Percentiles rank a stretch among this genome's conserved stretches.
Conservation (phyloP, 2,797 vertebrate species). For the Hoplostethus mediterraneus region DNA sequence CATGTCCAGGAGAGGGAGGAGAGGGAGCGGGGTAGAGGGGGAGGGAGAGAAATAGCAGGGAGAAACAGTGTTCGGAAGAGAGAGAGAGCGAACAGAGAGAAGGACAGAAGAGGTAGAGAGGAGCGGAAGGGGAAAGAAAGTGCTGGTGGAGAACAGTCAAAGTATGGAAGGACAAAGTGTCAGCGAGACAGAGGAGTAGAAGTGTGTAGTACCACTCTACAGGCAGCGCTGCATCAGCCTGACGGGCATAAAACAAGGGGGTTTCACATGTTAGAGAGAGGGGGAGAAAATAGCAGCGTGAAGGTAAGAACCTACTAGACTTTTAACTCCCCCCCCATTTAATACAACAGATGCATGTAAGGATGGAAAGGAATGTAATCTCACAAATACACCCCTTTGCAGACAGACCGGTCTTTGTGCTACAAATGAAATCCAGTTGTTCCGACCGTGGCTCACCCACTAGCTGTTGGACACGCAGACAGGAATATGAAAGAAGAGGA, state of each 20-base stretch:
- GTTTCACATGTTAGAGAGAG: slow-evolving; percentile 74
- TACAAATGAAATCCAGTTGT: slow-evolving; percentile 77
- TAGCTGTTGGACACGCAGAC: slow-evolving; percentile 64
- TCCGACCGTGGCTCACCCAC: slow-evolving; percentile 48
- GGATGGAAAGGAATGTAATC: slow-evolving; percentile 77
- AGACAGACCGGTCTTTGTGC: slow-evolving; percentile 71
- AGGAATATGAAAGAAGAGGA: slow-evolving; percentile 33
- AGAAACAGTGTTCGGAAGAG: slow-evolving; percentile 70
- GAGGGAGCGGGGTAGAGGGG: slow-evolving; percentile 67
- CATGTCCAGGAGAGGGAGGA: slow-evolving; percentile 93
- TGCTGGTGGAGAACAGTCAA: slow-evolving; percentile 55
- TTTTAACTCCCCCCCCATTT: slow-evolving; percentile 59
- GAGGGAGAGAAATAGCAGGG: slow-evolving; percentile 70
- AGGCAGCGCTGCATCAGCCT: slow-evolving; percentile 82
- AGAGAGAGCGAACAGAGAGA: slow-evolving; percentile 64
- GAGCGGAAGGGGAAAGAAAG: slow-evolving; percentile 61
- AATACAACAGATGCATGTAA: slow-evolving; percentile 68
- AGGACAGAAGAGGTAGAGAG: slow-evolving; percentile 63
- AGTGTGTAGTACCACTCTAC: slow-evolving; percentile 86
- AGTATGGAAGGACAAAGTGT: slow-evolving; percentile 56
- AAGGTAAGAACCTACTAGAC: slow-evolving; percentile 22
- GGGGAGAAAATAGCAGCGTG: slow-evolving; percentile 20
- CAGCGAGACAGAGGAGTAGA: slow-evolving; percentile 46
- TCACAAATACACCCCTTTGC: slow-evolving; percentile 58
- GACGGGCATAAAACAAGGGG: slow-evolving; percentile 84